phyloP scores from a whole-genome alignment of 2,888 invertebrate genomes.

The Tryphoninae sp. region DNA sequence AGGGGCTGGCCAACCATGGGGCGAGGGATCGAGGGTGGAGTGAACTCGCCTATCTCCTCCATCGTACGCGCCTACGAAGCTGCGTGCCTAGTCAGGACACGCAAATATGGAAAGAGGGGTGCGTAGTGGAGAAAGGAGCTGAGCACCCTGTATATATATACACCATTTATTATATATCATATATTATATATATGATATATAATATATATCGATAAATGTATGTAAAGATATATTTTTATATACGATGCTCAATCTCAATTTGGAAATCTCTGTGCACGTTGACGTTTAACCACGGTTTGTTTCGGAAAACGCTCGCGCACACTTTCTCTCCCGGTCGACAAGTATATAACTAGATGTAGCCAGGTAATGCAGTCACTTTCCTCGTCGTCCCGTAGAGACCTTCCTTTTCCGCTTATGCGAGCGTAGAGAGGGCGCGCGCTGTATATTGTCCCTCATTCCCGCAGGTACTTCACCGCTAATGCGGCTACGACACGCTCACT shows the following conservation, averaged over 20 bases:
- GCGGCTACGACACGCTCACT: constrained; percentile 52
- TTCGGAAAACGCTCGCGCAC: constrained; percentile 12
- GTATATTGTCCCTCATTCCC: constrained; percentile 32
- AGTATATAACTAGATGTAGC: constrained; percentile 21
- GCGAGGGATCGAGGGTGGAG: no score
- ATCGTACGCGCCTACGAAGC: no score
- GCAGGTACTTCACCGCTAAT: constrained; percentile 49
- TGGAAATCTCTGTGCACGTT: background rate
- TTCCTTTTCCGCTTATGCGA: constrained; percentile 16
- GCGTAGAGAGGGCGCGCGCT: constrained; percentile 8
- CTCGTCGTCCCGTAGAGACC: background rate
- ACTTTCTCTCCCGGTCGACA: constrained; percentile 15
- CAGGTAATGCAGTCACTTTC: constrained; percentile 18
- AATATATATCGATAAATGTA: background rate
- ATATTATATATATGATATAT: background rate
- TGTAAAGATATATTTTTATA: background rate
- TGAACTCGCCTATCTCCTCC: no score
- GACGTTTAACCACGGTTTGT: background rate
- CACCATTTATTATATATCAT: background rate
- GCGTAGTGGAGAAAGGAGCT: no score
- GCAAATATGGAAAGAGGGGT: no score
- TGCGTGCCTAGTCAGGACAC: no score
- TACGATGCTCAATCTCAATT: background rate
- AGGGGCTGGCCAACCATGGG: no score
- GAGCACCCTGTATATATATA: background rate